Percentiles rank a stretch among this genome's conserved stretches.
phyloP scores from a whole-genome alignment of 2,113 vertebrate genomes.

The mouse (Mus musculus) region GRCm39 chr15:29920001-29920500 shows the following conservation, averaged over 20 bases:
- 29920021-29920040: not conserved
- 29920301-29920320: not conserved
- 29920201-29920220: not conserved
- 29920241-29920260: not conserved
- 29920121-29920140: no score
- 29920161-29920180: not conserved
- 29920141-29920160: not conserved
- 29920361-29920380: not conserved
- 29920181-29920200: not conserved
- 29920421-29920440: not conserved
- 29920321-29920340: not conserved
- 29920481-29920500: accelerated
- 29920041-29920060: not conserved
- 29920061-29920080: not conserved
- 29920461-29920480: accelerated
- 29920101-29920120: not conserved
- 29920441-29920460: accelerated
- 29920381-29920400: not conserved
- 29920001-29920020: not conserved
- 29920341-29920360: accelerated
- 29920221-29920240: not conserved
- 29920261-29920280: no score
- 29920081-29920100: not conserved
- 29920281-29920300: not conserved
- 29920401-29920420: not conserved